Evolutionary conservation across 2,113 vertebrate genomes (phyloP), one percentile per base, ranked within the genome.

Genomic region (Riparia riparia): DNA sequence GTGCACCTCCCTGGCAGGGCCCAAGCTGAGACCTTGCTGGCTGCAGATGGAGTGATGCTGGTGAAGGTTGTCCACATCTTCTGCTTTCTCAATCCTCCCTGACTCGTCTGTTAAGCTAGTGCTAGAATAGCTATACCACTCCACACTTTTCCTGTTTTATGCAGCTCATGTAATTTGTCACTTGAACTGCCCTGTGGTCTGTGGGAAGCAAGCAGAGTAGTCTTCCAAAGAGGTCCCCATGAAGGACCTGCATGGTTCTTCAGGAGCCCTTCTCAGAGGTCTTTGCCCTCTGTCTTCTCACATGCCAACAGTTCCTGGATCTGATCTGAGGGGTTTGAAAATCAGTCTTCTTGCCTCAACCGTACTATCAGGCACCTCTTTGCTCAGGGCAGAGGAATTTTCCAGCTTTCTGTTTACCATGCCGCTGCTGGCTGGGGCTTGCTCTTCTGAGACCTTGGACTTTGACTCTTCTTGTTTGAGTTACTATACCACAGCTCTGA

Each of bases 101-200:
- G 17, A 17, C 21, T 86, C 0, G 0, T 41, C 28, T 66, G 53
- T 68, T 65, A 26, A 77, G 11, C 11, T 39, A 14, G 9, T 22
- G 24, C 22, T 14, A 9, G 8, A 11, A 31, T 9, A 51, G 9
- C 12, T 41, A 3, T 11, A 29, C 5, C 11, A 41, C 31, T 18
- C 29, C 29, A 29, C 9, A 4, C 16, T 14, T 34, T 0, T 10
- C 29, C 42, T 76, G 2, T 64, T 68, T 34, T 12, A 5, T 45
- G 21, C 20, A 31, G 26, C 44, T 68, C 15, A 1, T 54, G 28
- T 76, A 9, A 17, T 61, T 82, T 76, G 22, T 50, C 6, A 1
- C 44, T 85, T 26, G 18, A 68, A 60, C 9, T 42, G 21, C 32
- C 7, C 44, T 47, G 1, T 64, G 39, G 9, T 32, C 54, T 73